Evolutionary conservation across 2,113 vertebrate species (phyloP).

Genomic region (Bujurquina vittata): DNA sequence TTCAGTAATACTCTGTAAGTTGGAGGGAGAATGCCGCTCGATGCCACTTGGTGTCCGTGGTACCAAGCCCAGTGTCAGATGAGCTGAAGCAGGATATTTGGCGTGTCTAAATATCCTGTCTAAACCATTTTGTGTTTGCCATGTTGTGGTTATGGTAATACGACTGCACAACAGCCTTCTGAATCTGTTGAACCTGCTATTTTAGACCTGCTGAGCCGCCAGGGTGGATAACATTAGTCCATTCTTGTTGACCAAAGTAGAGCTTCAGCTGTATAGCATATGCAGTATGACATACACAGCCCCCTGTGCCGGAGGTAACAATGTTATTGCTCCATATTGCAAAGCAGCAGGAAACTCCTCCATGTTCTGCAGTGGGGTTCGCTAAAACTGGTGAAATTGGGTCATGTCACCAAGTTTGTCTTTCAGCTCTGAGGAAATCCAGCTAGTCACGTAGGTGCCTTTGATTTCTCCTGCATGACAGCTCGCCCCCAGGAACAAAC

Average conservation of each 20-base stretch:
- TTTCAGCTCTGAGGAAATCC: conserved; percentile 38
- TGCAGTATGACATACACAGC: conserved; percentile 42
- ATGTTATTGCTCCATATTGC: conserved; percentile 44
- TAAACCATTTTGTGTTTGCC: background rate
- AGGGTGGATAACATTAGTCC: background rate
- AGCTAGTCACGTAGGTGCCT: conserved; percentile 52
- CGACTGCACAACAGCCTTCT: background rate
- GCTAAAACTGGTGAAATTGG: conserved; percentile 52
- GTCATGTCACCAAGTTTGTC: conserved; percentile 41
- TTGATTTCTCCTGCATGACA: conserved; percentile 60
- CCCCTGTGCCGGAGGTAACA: conserved; percentile 28
- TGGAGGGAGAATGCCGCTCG: background rate
- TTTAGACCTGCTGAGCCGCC: conserved; percentile 29
- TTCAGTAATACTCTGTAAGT: background rate
- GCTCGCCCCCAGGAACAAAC: conserved; percentile 37
- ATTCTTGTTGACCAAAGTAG: conserved; percentile 17
- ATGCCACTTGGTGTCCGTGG: background rate
- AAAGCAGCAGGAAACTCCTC: conserved; percentile 31
- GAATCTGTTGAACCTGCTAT: background rate
- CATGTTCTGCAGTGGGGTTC: conserved; percentile 21
- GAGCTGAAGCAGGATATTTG: background rate
- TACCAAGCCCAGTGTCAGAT: background rate
- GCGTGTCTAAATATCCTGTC: background rate
- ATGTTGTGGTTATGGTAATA: background rate
- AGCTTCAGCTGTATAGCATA: conserved; percentile 26